phyloP scores from a whole-genome alignment of 2,113 vertebrate species.

The Entosphenus tridentatus region DNA sequence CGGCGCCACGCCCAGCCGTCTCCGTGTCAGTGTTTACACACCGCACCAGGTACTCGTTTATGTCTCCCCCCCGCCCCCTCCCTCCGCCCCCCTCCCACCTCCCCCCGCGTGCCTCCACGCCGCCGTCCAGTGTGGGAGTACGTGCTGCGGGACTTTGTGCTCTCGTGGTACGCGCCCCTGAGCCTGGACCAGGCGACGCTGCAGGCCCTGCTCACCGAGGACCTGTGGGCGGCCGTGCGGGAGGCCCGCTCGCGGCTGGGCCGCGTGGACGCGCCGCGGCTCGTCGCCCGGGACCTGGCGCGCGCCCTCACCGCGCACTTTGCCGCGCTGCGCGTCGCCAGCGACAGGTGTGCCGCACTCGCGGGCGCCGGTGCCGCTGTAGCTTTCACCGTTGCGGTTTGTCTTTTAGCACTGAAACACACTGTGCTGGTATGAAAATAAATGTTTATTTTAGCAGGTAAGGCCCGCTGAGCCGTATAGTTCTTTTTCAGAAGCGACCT shows the following conservation, averaged over 20 bases:
- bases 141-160: slow-evolving; percentile 75
- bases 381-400: not conserved
- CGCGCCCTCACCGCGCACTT: slow-evolving; percentile 63
- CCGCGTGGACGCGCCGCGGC: slow-evolving; percentile 58
- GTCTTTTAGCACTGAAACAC: not conserved
- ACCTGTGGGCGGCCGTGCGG: slow-evolving; percentile 73
- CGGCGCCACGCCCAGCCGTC: no score
- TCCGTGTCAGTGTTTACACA: no score
- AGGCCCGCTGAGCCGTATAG: not conserved
- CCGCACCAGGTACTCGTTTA: no score
- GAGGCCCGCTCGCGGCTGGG: slow-evolving; percentile 51
- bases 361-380: not conserved
- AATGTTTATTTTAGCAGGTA: not conserved
- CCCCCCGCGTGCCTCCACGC: no score
- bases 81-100: no score
- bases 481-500: not conserved
- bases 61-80: no score
- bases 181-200: slow-evolving; percentile 68
- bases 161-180: slow-evolving; percentile 69
- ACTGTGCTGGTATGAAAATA: no score
- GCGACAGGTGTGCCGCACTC: slow-evolving; percentile 37
- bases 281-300: slow-evolving; percentile 69
- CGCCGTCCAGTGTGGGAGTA: slow-evolving; percentile 61
- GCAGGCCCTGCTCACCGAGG: slow-evolving; percentile 69
- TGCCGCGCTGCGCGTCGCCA: slow-evolving; percentile 79